Percentiles rank a stretch among this genome's conserved stretches.
These are phyloP conservation scores for Cistogaster globosa DNA, from an alignment of 2,888 invertebrate species.

Conservation along the genomic window DNA sequence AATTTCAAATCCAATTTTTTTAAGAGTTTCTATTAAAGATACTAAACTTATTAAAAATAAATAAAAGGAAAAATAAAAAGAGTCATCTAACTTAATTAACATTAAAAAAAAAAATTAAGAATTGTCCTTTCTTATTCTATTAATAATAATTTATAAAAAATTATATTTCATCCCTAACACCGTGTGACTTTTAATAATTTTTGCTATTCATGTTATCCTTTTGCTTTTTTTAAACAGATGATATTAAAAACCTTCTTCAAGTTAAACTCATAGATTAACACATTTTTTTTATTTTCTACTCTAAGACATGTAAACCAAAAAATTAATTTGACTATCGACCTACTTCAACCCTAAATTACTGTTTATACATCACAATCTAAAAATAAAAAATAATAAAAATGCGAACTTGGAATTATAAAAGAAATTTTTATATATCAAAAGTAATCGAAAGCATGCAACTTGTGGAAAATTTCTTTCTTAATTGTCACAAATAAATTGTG, in stretches of 20 bases:
- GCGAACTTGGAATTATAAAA: conserved; percentile 18
- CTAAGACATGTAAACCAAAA: conserved; percentile 44
- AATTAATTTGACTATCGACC: conserved; percentile 38
- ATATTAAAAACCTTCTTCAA: conserved; percentile 46
- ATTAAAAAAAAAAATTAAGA: too few relatives aligned
- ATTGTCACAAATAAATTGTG: conserved; percentile 10
- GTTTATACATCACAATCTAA: conserved; percentile 35
- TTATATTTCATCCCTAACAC: too few relatives aligned
- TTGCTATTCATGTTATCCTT: neutral
- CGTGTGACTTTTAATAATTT: too few relatives aligned
- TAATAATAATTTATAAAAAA: too few relatives aligned
- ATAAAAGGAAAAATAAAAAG: too few relatives aligned
- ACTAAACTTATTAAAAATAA: too few relatives aligned
- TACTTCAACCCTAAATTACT: conserved; percentile 46
- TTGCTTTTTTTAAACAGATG: too few relatives aligned
- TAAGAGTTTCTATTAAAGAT: too few relatives aligned
- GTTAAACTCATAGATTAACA: neutral
- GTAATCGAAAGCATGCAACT: neutral
- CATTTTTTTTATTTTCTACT: neutral
- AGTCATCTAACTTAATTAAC: too few relatives aligned
- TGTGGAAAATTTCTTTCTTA: neutral
- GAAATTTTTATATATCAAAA: conserved; percentile 1
- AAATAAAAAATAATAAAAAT: conserved; percentile 32
- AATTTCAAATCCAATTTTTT: too few relatives aligned
- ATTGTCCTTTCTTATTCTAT: too few relatives aligned